Base-by-base conservation (phyloP, 2,113 vertebrate species). In the Heterochromis multidens region DNA sequence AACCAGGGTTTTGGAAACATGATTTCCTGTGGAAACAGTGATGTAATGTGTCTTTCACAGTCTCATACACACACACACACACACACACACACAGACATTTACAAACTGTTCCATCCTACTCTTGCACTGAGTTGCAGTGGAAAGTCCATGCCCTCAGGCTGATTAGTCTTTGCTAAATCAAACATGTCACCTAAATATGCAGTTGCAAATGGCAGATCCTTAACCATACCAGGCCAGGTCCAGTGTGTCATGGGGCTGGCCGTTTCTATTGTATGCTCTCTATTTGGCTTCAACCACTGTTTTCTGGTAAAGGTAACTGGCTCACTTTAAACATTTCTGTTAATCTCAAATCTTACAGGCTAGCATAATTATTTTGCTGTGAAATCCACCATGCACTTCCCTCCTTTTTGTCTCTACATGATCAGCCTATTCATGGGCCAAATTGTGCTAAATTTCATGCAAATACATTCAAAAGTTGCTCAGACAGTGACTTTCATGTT, bases 1-100 rank as follows among this genome's bases (percentile, higher is more conserved):
- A 93, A 90, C 72, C 91, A 93, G 83, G 67, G 86, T 84, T 94
- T 93, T 94, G 92, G 91, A 93, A 93, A 93, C 89, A 88, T 46
- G 86, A 91, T 91, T 94, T 94, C 93, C 93, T 95, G 93, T 95
- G 93, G 94, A 95, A 95, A 94, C 80, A 88, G 76, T 94, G 93
- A 95, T 93, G 94, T 70, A 52, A 84, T 85, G 82, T 85, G 86
- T 91, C 79, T 87, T 87, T 90, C 57, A 54, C n/a, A 35, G 12
- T 29, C 57, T 29, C 17, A 35, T 49, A 14, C 23, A 14, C 27
- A 23, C 35, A 43, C 16, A 43, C 57, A 16, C 13, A 17, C 37
- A 40, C 63, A 46, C 5, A 11, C 37, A 6, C 23, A 16, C 9
- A 72, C 25, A 49, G 40, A 72, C 58, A 31, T 84, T 74, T 77